phyloP scores from a whole-genome alignment of 2,797 vertebrate genomes.

The Phataginus tetradactyla region DNA sequence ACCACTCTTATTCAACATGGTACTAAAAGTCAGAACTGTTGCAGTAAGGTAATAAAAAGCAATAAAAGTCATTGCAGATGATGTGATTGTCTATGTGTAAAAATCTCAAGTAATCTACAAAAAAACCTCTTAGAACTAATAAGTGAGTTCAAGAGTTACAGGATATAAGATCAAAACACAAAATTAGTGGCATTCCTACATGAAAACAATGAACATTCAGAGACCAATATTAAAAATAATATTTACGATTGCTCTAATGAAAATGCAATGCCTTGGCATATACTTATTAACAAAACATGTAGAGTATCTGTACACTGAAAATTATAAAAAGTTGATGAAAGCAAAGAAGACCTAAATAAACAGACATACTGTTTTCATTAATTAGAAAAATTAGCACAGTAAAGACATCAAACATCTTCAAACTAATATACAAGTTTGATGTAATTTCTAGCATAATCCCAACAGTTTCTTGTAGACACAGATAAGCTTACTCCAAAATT shows the following conservation, averaged over 20 bases:
- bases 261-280: not conserved
- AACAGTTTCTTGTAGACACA: not conserved
- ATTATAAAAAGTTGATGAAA: not conserved
- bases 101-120: not conserved
- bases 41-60: not conserved
- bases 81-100: not conserved
- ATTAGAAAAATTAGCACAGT: not conserved
- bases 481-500: not conserved
- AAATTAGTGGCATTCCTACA: not conserved
- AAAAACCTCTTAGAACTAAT: not conserved
- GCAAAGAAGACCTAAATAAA: not conserved
- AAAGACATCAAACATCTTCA: not conserved
- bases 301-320: not conserved
- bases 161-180: slow-evolving; percentile 10
- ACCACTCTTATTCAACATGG: not conserved
- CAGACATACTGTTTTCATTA: not conserved
- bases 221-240: not conserved
- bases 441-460: not conserved
- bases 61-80: not conserved
- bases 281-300: not conserved
- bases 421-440: not conserved
- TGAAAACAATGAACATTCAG: not conserved
- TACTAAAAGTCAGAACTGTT: not conserved
- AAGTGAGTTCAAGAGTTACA: not conserved
- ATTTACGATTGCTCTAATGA: not conserved